Base-by-base conservation (phyloP, 2,113 vertebrate species). In the Neolamprologus sp. region DNA sequence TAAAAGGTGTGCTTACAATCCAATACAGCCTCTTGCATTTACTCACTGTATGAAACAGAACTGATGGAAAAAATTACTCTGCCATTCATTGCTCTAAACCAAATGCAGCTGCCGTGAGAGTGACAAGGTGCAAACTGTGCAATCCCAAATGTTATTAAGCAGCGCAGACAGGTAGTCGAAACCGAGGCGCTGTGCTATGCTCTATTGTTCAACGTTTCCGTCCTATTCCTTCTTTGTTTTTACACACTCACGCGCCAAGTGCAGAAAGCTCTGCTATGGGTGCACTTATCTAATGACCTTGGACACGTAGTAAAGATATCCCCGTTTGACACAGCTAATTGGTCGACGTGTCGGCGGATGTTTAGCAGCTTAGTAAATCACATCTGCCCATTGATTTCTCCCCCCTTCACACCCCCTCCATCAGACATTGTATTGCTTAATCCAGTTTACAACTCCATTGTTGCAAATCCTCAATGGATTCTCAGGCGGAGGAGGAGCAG, bases 351-450 rank as follows among this genome's bases (percentile, higher is more conserved):
- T 95, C 94, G 71, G 92, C 86, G 91, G 93, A 94, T 94, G 92
- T 93, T 95, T 94, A 94, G 93, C 90, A 85, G 95, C 94, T 95
- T 94, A 96, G 92, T 92, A 94, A 95, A 94, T 94, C 90, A 93
- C 95, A 93, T 94, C 91, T 91, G 86, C 91, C 92, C 91, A 96
- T 95, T 95, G 94, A 95, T 95, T 93, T 93, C 45, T 37, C 26
- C 82, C 85, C 71, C 51, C 45, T 33, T 68, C 80, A 23, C 83
- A 21, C 82, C 90, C 83, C 83, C 87, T 93, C 84, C 91, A 93
- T 91, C 93, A 94, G 82, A 94, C 94, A 94, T 88, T 89, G 92
- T 93, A 90, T 75, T 88, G 92, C 92, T 92, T 95, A 96, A 96
- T 96, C 94, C 94, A 94, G 92, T 94, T 94, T 92, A 91, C 92